phyloP scores from a whole-genome alignment of 2,888 invertebrate species.

The Hydrotaea diabolus region DNA sequence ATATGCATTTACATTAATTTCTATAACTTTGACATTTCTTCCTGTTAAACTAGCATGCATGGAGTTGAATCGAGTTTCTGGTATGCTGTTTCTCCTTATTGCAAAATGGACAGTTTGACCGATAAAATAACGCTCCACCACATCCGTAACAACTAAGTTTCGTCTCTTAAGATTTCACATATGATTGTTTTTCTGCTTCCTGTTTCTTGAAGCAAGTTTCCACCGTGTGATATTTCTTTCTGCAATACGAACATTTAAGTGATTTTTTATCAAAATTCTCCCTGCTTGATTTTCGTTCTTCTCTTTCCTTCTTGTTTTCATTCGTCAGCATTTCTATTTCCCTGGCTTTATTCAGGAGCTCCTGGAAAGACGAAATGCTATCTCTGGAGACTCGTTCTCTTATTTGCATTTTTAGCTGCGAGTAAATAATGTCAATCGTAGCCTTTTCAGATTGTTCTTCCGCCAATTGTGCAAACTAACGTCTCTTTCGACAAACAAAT shows the following conservation, averaged over 20 bases:
- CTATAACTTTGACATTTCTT: not conserved
- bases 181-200: not conserved
- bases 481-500: constrained; percentile 45
- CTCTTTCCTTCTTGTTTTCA: constrained; percentile 7
- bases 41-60: constrained; percentile 7
- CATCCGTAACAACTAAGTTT: constrained; percentile 43
- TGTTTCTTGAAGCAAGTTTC: constrained; percentile 12
- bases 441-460: constrained; percentile 33
- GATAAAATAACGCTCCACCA: constrained; percentile 24
- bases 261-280: not conserved
- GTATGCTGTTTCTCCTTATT: too few relatives aligned
- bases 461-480: constrained; percentile 33
- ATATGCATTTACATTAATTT: constrained; percentile 21
- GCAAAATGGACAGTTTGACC: too few relatives aligned
- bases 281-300: not conserved
- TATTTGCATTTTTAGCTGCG: not conserved
- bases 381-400: not conserved
- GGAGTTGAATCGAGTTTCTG: constrained; percentile 37
- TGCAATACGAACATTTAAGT: not conserved
- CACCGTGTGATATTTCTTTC: not conserved
- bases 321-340: not conserved
- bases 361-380: constrained; percentile 6
- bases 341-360: too few relatives aligned
- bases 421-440: constrained; percentile 43
- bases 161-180: not conserved